These are phyloP conservation scores for Lepus timidus DNA, from an alignment of 2,113 vertebrate genomes.

Conservation along the genomic window DNA sequence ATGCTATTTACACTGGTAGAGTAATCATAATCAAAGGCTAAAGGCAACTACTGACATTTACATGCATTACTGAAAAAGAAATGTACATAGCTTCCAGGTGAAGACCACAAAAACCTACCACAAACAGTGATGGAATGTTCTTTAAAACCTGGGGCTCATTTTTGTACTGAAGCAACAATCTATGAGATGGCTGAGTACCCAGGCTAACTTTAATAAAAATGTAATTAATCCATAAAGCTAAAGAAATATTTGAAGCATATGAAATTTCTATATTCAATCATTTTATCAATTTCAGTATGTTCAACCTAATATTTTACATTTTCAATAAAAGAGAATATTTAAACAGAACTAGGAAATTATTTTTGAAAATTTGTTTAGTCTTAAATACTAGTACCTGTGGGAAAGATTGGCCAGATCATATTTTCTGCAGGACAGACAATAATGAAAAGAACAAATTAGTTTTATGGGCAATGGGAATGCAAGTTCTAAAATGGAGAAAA, in stretches of 20 bases:
- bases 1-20: constrained; percentile 4
- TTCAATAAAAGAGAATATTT: constrained; percentile 34
- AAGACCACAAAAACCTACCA: constrained; percentile 45
- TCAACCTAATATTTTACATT: not conserved
- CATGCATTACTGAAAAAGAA: constrained; percentile 26
- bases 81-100: not conserved
- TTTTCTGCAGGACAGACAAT: not conserved
- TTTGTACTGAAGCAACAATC: constrained; percentile 43
- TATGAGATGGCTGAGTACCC: not conserved
- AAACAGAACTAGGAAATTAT: constrained; percentile 8
- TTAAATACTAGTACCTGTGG: not conserved
- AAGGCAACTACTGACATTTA: constrained; percentile 28
- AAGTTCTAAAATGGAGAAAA: not conserved
- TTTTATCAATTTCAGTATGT: not conserved
- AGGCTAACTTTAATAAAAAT: not conserved
- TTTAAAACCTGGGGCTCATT: constrained; percentile 34
- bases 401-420: not conserved
- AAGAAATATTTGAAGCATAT: constrained; percentile 55
- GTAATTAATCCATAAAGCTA: constrained; percentile 39
- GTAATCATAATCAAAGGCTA: constrained; percentile 43
- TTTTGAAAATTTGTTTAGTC: constrained; percentile 21
- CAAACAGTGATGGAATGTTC: not conserved
- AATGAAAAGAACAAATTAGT: not conserved
- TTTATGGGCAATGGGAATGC: not conserved
- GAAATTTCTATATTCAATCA: constrained; percentile 27